Percentiles rank a stretch among this genome's conserved stretches.
Evolutionary conservation across 1,140 invertebrate species (phyloP).

Genomic region (Megathymus violae): DNA sequence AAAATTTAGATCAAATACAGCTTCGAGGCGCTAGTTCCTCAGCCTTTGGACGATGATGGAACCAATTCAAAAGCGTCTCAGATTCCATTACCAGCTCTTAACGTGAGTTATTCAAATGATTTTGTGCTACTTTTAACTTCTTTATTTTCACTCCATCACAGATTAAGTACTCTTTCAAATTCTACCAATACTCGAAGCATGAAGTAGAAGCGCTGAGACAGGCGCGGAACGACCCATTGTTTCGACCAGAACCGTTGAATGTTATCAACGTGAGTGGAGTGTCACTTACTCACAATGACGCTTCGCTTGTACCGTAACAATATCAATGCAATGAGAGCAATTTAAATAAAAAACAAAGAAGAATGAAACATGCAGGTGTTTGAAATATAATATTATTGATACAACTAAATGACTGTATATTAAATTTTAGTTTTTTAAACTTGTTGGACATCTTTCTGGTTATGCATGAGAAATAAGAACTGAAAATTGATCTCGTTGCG

Average conservation of each 20-base stretch:
- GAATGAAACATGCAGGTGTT: too few species aligned
- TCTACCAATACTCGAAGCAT: constrained; percentile 84
- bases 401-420: too few species aligned
- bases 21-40: constrained; percentile 87
- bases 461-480: too few species aligned
- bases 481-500: constrained; percentile 7
- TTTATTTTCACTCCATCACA: constrained; percentile 68
- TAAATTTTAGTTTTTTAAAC: background rate
- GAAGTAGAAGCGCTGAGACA: constrained; percentile 82
- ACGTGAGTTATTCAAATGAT: constrained; percentile 84
- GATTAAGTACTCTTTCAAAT: constrained; percentile 87
- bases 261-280: constrained; percentile 87
- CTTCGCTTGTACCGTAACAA: constrained; percentile 44
- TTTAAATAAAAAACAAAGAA: background rate
- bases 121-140: constrained; percentile 42
- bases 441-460: too few species aligned
- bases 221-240: constrained; percentile 85
- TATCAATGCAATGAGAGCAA: constrained; percentile 8
- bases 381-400: too few species aligned
- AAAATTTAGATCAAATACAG: constrained; percentile 85
- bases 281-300: constrained; percentile 49
- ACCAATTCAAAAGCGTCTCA: constrained; percentile 83
- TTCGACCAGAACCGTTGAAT: constrained; percentile 85
- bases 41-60: constrained; percentile 85
- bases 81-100: constrained; percentile 88